Evolutionary conservation across 2,797 vertebrate genomes (phyloP).

Genomic region (Pangasius larnaudii): DNA sequence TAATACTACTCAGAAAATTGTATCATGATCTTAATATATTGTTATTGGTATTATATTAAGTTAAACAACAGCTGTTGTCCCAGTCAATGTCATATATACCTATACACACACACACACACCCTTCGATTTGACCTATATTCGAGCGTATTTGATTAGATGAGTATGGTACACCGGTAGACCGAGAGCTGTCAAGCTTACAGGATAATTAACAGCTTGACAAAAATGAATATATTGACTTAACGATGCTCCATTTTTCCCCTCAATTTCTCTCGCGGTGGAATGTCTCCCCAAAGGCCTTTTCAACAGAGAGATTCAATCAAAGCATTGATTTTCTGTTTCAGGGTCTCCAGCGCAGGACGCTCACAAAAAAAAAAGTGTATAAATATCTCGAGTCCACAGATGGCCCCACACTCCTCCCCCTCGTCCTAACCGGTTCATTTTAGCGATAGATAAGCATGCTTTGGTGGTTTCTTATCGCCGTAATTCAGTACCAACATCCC

Average conservation of each 20-base stretch:
- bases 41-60: background rate
- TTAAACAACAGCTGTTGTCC: background rate
- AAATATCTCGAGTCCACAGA: constrained; percentile 50
- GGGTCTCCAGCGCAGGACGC: constrained; percentile 33
- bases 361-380: constrained; percentile 39
- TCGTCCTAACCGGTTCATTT: constrained; percentile 30
- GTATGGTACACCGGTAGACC: background rate
- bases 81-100: background rate
- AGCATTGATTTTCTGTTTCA: constrained; percentile 59
- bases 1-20: background rate
- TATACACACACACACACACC: background rate
- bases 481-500: constrained; percentile 53
- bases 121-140: background rate
- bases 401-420: constrained; percentile 24
- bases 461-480: constrained; percentile 48
- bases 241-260: constrained; percentile 18
- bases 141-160: no score
- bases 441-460: constrained; percentile 39
- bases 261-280: constrained; percentile 10
- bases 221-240: constrained; percentile 56
- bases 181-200: background rate
- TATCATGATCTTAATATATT: background rate
- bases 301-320: constrained; percentile 57
- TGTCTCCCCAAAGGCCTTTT: constrained; percentile 19
- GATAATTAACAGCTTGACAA: constrained; percentile 47